Percentiles rank a stretch among this genome's conserved stretches.
phyloP scores from a whole-genome alignment of 2,113 vertebrate genomes.

The Vulpes vulpes region DNA sequence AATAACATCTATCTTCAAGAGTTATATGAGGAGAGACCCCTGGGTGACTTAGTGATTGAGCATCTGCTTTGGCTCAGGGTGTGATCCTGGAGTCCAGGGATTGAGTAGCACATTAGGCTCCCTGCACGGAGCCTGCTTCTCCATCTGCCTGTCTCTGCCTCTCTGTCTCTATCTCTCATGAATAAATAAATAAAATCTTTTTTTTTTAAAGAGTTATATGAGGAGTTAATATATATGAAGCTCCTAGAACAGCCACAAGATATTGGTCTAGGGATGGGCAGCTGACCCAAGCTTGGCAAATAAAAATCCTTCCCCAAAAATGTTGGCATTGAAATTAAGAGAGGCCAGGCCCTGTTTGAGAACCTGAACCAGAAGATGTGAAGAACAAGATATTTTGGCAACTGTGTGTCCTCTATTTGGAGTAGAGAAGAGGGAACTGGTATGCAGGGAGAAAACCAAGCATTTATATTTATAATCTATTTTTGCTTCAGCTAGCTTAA shows the following conservation, averaged over 20 bases:
- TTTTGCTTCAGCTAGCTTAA: conserved; percentile 13
- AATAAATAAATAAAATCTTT: too few species aligned
- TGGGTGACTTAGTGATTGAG: too few species aligned
- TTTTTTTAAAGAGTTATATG: too few species aligned
- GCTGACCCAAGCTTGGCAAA: background rate
- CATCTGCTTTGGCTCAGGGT: too few species aligned
- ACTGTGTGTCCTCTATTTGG: background rate
- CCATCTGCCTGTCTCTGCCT: too few species aligned
- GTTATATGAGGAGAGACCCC: background rate
- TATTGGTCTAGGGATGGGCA: background rate
- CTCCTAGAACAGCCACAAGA: background rate
- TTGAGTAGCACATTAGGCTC: too few species aligned
- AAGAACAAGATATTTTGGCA: background rate
- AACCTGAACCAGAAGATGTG: background rate
- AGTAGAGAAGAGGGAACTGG: background rate
- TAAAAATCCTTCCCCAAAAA: background rate
- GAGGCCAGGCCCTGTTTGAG: background rate
- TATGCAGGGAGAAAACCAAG: background rate
- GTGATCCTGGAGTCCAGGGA: too few species aligned
- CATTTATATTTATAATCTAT: background rate
- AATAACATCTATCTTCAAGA: background rate
- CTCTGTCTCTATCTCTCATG: too few species aligned
- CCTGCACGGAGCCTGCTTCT: too few species aligned
- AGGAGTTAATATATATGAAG: background rate
- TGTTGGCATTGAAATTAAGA: background rate